Conservation (phyloP, 2,888 invertebrate species). For the Isoperla grammatica region DNA sequence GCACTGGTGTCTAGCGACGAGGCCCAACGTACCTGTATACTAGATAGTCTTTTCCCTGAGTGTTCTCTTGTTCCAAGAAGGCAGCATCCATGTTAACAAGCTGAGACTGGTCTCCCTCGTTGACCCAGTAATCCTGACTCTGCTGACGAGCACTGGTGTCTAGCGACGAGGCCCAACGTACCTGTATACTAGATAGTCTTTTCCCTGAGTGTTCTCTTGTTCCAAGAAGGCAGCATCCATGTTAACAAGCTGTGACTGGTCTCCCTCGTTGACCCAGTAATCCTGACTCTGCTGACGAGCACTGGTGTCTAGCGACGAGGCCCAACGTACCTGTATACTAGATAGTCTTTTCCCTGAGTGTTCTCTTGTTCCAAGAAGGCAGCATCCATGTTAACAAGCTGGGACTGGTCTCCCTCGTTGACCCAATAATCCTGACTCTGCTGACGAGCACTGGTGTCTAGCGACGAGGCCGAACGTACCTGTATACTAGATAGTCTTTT, state of each 20-base stretch:
- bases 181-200: conserved; percentile 74
- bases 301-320: conserved; percentile 69
- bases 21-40: conserved; percentile 66
- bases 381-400: conserved; percentile 70
- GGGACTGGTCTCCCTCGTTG: conserved; percentile 78
- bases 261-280: conserved; percentile 77
- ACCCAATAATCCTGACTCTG: conserved; percentile 70
- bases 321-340: conserved; percentile 67
- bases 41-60: conserved; percentile 62
- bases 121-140: conserved; percentile 70
- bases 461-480: too few species aligned
- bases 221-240: conserved; percentile 74
- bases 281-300: conserved; percentile 67
- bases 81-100: conserved; percentile 74
- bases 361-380: conserved; percentile 57
- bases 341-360: conserved; percentile 59
- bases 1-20: too few species aligned
- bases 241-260: conserved; percentile 69
- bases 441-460: conserved; percentile 73
- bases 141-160: too few species aligned
- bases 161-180: too few species aligned
- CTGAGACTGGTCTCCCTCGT: conserved; percentile 76
- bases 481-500: conserved; percentile 73
- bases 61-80: conserved; percentile 51
- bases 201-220: conserved; percentile 46